Evolutionary conservation across 1,140 invertebrate genomes (phyloP).

Genomic region (Papilio xuthus): DNA sequence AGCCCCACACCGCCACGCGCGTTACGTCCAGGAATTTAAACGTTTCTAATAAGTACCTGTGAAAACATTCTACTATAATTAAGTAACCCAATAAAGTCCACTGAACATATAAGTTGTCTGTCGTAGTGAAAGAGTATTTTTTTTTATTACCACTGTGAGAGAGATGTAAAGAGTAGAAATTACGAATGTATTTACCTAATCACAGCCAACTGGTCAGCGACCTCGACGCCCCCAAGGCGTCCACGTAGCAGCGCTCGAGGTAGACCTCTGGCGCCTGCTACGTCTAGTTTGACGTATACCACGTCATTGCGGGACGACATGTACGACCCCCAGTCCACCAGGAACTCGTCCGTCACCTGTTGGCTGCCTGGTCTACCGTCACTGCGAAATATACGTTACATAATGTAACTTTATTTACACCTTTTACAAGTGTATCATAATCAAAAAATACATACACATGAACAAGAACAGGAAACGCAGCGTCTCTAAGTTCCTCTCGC

Average conservation of each 20-base stretch:
- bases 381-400: conserved; percentile 77
- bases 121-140: not conserved
- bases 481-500: conserved; percentile 91
- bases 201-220: conserved; percentile 94
- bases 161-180: not conserved
- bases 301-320: conserved; percentile 95
- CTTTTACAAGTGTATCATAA: not conserved
- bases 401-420: no score
- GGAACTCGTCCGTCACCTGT: conserved; percentile 92
- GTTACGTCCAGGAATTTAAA: conserved; percentile 93
- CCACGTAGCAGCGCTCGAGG: conserved; percentile 90
- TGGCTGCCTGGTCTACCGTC: conserved; percentile 95
- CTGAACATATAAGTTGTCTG: not conserved
- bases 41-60: conserved; percentile 89
- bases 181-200: conserved; percentile 83
- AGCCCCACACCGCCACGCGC: conserved; percentile 96
- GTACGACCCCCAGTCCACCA: conserved; percentile 95
- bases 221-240: conserved; percentile 91
- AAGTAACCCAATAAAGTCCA: not conserved
- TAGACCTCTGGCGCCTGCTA: conserved; percentile 91
- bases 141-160: not conserved
- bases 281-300: conserved; percentile 94
- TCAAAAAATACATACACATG: conserved; percentile 85
- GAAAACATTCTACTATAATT: conserved; percentile 42
- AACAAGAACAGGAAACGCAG: conserved; percentile 91